Evolutionary conservation across 2,888 invertebrate species (phyloP).

Genomic region (Asteroscopus sphinx): DNA sequence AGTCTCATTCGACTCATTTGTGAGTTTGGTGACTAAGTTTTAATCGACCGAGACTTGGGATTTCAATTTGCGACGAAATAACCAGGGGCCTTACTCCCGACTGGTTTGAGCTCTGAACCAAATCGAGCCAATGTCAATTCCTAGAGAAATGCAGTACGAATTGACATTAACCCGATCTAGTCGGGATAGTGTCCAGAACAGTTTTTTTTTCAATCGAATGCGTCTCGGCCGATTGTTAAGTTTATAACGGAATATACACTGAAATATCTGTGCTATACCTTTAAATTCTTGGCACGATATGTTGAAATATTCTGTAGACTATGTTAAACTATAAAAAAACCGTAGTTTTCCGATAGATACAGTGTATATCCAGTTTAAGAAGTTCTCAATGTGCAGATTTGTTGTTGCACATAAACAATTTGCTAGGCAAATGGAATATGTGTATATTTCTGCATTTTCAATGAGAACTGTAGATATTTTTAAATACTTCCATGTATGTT

Average conservation of each 20-base stretch:
- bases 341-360: constrained; percentile 14
- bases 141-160: too few relatives aligned
- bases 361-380: constrained; percentile 32
- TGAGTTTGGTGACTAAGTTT: constrained; percentile 36
- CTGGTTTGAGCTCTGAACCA: too few relatives aligned
- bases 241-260: constrained; percentile 31
- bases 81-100: too few relatives aligned
- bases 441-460: constrained; percentile 4
- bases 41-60: constrained; percentile 24
- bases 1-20: constrained; percentile 10
- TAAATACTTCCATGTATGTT: constrained; percentile 21
- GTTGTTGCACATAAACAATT: constrained; percentile 22
- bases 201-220: constrained; percentile 23
- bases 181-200: too few relatives aligned
- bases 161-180: too few relatives aligned
- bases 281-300: constrained; percentile 22
- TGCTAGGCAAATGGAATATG: constrained; percentile 18
- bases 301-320: constrained; percentile 14
- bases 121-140: too few relatives aligned
- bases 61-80: constrained; percentile 36
- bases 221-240: constrained; percentile 23
- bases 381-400: constrained; percentile 10
- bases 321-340: constrained; percentile 3
- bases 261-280: constrained; percentile 20
- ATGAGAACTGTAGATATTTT: constrained; percentile 14